These are phyloP conservation scores for Pammene fasciana DNA, from an alignment of 2,888 invertebrate genomes.

Conservation along the genomic window DNA sequence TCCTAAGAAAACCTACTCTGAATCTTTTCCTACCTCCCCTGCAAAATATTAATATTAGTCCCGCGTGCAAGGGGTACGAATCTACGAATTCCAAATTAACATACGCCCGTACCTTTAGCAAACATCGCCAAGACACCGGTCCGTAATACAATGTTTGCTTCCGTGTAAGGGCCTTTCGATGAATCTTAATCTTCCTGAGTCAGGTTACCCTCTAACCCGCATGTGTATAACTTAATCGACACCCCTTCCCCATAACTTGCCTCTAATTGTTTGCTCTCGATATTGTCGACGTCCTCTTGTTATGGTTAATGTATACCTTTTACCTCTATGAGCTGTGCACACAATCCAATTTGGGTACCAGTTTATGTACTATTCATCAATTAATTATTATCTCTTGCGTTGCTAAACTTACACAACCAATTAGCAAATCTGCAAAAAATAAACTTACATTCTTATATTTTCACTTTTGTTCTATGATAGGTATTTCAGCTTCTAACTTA, in stretches of 20 bases:
- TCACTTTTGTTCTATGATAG: neutral
- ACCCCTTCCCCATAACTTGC: slow-evolving; percentile 73
- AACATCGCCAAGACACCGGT: slow-evolving; percentile 79
- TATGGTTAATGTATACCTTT: slow-evolving; percentile 65
- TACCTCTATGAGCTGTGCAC: slow-evolving; percentile 40
- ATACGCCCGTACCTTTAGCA: slow-evolving; percentile 76
- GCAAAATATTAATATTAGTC: slow-evolving; percentile 78
- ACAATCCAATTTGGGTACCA: slow-evolving; percentile 35
- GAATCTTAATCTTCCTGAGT: slow-evolving; percentile 81
- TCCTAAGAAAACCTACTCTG: slow-evolving; percentile 55
- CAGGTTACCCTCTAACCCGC: slow-evolving; percentile 80
- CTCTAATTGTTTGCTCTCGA: slow-evolving; percentile 82
- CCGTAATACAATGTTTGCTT: slow-evolving; percentile 80
- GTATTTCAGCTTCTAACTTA: no score
- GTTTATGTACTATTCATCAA: slow-evolving; percentile 35
- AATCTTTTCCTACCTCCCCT: slow-evolving; percentile 59
- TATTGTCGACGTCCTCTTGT: slow-evolving; percentile 75
- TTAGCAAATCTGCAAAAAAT: slow-evolving; percentile 7
- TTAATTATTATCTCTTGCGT: slow-evolving; percentile 27
- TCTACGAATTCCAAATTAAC: slow-evolving; percentile 79
- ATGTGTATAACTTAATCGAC: slow-evolving; percentile 82
- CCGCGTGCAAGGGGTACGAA: slow-evolving; percentile 62
- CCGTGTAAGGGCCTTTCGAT: slow-evolving; percentile 79
- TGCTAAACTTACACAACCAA: slow-evolving; percentile 43
- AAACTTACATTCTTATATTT: no score